Conservation (phyloP, 2,113 vertebrate species). For the Rhodinocichla rosea region DNA sequence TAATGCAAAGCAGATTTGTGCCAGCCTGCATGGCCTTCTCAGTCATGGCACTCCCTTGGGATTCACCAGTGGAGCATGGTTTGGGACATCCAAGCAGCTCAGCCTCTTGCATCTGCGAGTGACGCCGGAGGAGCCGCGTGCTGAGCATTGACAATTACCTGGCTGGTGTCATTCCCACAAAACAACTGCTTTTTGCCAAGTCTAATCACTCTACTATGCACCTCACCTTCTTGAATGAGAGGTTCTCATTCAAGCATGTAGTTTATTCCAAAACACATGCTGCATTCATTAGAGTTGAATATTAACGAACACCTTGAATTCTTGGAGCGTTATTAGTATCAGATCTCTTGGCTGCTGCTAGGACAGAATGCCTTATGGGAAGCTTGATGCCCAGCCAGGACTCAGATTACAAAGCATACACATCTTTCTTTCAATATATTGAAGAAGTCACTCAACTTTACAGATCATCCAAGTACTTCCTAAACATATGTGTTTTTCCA, state of each 20-base stretch:
- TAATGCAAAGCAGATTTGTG: neutral
- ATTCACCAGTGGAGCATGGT: rapidly evolving
- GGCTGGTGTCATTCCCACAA: neutral
- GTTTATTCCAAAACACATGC: slow-evolving; percentile 33
- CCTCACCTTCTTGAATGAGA: slow-evolving; percentile 46
- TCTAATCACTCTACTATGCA: neutral
- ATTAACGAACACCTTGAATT: slow-evolving; percentile 59
- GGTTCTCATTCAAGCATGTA: slow-evolving; percentile 12
- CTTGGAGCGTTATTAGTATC: slow-evolving; percentile 4
- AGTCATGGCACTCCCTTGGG: neutral
- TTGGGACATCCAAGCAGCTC: neutral
- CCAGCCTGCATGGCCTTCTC: neutral
- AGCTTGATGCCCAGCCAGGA: slow-evolving; percentile 28
- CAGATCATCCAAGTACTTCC: neutral
- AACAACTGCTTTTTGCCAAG: slow-evolving; percentile 13
- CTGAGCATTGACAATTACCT: neutral
- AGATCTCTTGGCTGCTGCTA: slow-evolving; percentile 28
- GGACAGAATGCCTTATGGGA: slow-evolving; percentile 4
- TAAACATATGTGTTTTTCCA: neutral
- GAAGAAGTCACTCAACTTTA: neutral
- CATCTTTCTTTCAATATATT: neutral
- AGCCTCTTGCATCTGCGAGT: neutral
- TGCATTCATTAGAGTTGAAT: slow-evolving; percentile 46
- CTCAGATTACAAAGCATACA: slow-evolving; percentile 32
- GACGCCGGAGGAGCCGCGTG: neutral